Evolutionary conservation across 2,113 vertebrate species (phyloP), one percentile per base, ranked within the genome.

Genomic region (Chionis minor): DNA sequence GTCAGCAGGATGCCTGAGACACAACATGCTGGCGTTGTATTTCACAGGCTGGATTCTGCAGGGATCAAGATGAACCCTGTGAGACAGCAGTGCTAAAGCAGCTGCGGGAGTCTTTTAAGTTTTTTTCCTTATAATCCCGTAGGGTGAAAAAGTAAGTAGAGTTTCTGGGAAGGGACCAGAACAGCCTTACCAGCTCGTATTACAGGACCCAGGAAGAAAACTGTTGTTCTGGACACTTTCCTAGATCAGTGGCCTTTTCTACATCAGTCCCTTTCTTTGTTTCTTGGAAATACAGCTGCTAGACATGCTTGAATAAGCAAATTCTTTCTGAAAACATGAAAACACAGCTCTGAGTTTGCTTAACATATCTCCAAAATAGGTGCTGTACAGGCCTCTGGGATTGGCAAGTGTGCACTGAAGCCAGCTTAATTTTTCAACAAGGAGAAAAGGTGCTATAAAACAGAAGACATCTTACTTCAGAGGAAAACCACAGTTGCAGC

Each of bases 1-100:
- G 75, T 83, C 92, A 95, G 90, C 96, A 90, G 95, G 95, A 92
- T 15, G 26, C 47, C 75, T 59, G 69, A 90, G 75, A 93, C 79
- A 86, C 55, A 92, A 71, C 55, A 15, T 18, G 58, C 74, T 35
- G 22, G 61, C 1, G 2, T 12, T 74, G 69, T 67, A 35, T 91
- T 90, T 91, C 80, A 73, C 85, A 86, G 71, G 52, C 74, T 45
- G 62, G 10, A 42, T 81, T 79, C 87, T 32, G 38, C 94, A 81
- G 67, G 58, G 35, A 66, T 92, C 84, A 56, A 51, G 49, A 80
- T 5, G 63, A 94, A 21, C 49, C 35, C 74, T 56, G 61, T 27
- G 51, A 95, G 51, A 90, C 14, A 62, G 67, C n/a, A 81, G 38
- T 13, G 44, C 58, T 59, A 65, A 90, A 45, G 2, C 38, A 73